Evolutionary conservation across 2,797 vertebrate genomes (phyloP), one percentile per base, ranked within the genome.

Genomic region (Trachurus trachurus): DNA sequence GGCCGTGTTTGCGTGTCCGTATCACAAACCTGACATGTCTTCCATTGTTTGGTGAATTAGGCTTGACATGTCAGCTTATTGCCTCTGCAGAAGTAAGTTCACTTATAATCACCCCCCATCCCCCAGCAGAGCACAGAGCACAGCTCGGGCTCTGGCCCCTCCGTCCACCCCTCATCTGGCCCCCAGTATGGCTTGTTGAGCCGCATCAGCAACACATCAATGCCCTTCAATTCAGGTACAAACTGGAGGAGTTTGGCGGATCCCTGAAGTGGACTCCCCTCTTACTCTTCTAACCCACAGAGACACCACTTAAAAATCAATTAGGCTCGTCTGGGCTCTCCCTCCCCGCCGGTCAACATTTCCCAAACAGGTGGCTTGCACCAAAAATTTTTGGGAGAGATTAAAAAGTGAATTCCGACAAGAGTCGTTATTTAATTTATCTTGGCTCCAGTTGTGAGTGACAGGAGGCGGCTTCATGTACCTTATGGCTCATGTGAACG

Each of bases 241-340:
- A 86, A 90, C 89, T 88, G 76, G 87, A 89, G 83, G 82, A 91
- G 89, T 92, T 89, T 87, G 84, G 83, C 73, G 68, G 74, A 85
- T 86, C 87, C 87, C 90, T 91, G 87, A 88, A 90, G 89, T 90
- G 89, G 86, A 85, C 82, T 83, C 86, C 85, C 80, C 81, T 83
- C 76, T 74, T 71, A 72, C 85, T 81, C 71, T 39, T 83, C 79
- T 71, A 82, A 89, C 92, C 93, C 88, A 86, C 91, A 75, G 89
- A 91, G 92, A 92, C 89, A 86, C 88, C 93, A 94, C 93, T 96
- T 96, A 94, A 94, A 95, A 96, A 96, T 95, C 95, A 96, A 93
- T 96, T 95, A 96, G 92, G 71, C 72, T 77, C 71, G 44, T 74
- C 81, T 73, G n/a, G 71, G 73, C 70, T 61, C 65, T 54, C 71